Evolutionary conservation across 2,888 invertebrate species (phyloP), one percentile per base, ranked within the genome.

Genomic region (Horisme vitalbata): DNA sequence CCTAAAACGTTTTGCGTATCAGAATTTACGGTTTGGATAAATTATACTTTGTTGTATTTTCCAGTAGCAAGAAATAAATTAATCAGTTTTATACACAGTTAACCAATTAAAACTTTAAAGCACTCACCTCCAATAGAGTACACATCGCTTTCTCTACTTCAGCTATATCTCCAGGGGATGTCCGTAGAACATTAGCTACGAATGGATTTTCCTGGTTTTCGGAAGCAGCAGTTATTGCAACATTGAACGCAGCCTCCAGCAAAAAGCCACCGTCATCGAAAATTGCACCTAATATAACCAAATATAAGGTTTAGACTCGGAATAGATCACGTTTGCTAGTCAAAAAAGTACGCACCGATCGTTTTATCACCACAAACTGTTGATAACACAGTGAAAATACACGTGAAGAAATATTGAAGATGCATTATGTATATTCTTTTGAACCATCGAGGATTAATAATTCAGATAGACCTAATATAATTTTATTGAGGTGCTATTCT

Each of bases 201-300:
- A 88, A 83, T 52, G 83, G 75, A 45, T 82, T 78, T 46, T 81
- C 80, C 52, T 82, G 75, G 52, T 85, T 83, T 56, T 72, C 68
- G 47, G 92, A 91, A 28, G 87, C 84, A 6, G 71, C 67, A 8
- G 80, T 75, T 13, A 92, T 71, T 13, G 93, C 93, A 38, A 91
- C 86, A 41, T 79, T 79, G 61, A 94, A 92, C 6, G 92, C 92
- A 12, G 90, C 81, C 67, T 91, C 86, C 35, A 90, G 72, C 45
- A 91, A 79, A 48, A 87, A 83, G 34, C 87, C 83, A 31, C 91
- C 91, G 48, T 91, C 83, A 52, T 92, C 91, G 59, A 93, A 91
- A 51, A 94, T 85, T n/a, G 92, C 92, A 55, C 93, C 94, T 94
- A 36, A 24, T 32, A 21, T 30, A 14, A 4, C 8, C 32, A 6